Evolutionary conservation across 2,113 vertebrate species (phyloP), one percentile per base, ranked within the genome.

Genomic region (Gracilinanus agilis): DNA sequence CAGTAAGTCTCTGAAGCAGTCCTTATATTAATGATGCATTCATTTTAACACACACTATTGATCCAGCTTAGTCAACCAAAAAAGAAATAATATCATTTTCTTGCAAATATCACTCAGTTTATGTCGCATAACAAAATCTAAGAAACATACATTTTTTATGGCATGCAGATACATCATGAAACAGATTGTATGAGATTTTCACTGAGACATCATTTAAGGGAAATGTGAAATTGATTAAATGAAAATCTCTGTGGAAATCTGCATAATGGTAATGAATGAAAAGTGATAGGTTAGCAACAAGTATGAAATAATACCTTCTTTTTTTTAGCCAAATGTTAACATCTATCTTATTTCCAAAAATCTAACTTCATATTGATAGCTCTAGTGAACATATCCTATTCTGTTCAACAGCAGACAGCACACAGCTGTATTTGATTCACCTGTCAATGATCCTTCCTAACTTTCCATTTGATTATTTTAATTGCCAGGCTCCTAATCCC

Each of bases 1-100:
- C 54, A 83, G 0, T 96, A 96, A 90, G 55, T 97, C 94, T 93
- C 92, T 95, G n/a, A 96, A 94, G 93, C 75, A 91, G 91, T 90
- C 92, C 92, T 98, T 95, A 96, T 96, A 96, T 96, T 95, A 98
- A 97, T 95, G 93, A 96, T 94, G 92, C 90, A 93, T 91, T 97
- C 96, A 96, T 53, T 44, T 96, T 91, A 96, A 93, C 54, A 95
- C 53, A 90, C 96, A 95, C 92, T 96, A 98, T 89, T 97, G 96
- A 96, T 95, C 97, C 90, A 92, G 24, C 21, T 95, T 94, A 96
- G 95, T 96, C 96, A 96, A 96, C 21, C 83, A 95, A 92, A 95
- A 97, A 96, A 89, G 95, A 96, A 96, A 88, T 96, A 97, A 96
- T 92, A 96, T 25, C 91, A 7, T 93, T 97, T 92, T 83, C 12